Percentiles rank a stretch among this genome's conserved stretches.
Evolutionary conservation across 2,113 vertebrate genomes (phyloP).

Genomic region (Laterallus jamaicensis): DNA sequence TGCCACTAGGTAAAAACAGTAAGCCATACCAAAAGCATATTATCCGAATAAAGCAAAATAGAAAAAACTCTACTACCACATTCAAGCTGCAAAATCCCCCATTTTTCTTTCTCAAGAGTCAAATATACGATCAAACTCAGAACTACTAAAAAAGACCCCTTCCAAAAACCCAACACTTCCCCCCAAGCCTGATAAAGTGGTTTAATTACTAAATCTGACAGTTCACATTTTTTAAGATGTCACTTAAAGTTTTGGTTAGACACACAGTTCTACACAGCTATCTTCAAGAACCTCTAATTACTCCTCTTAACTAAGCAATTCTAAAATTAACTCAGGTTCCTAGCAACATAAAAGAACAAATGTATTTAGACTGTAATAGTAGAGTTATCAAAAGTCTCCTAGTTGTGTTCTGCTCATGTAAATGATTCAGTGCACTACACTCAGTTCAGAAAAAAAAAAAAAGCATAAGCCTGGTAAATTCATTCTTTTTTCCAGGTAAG

Average conservation of each 20-base stretch:
- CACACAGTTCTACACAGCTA: background rate
- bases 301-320: background rate
- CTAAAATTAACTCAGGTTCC: background rate
- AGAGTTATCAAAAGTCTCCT: background rate
- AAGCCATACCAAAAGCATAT: background rate
- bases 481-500: background rate
- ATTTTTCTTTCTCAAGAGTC: background rate
- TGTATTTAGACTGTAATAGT: background rate
- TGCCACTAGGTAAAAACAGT: background rate
- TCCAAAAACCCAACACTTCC: background rate
- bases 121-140: background rate
- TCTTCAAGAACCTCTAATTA: background rate
- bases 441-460: background rate
- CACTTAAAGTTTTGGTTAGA: background rate
- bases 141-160: rapidly evolving
- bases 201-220: background rate
- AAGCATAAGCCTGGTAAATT: background rate
- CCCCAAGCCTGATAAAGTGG: background rate
- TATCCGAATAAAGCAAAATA: background rate
- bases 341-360: background rate
- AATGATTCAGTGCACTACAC: background rate
- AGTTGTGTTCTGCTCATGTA: background rate
- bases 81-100: background rate
- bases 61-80: background rate
- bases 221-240: background rate